phyloP scores from a whole-genome alignment of 2,888 invertebrate genomes.

The Cremastobaeus sp. region DNA sequence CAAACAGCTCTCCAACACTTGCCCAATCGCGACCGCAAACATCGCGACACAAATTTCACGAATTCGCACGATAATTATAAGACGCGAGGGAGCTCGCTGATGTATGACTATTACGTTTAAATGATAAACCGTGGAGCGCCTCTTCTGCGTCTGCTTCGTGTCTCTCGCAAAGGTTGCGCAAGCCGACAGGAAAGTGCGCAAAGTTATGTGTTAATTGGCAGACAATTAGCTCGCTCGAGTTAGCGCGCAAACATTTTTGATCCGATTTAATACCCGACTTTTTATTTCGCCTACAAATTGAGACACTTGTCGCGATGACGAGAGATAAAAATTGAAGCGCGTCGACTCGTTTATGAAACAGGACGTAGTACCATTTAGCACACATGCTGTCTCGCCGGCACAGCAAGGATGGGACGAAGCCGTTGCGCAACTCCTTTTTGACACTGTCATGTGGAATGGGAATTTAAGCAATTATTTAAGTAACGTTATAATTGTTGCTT shows the following conservation, averaged over 20 bases:
- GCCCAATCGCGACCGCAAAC: conserved; percentile 69
- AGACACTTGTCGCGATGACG: conserved; percentile 31
- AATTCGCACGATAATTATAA: conserved; percentile 73
- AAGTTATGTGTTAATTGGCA: conserved; percentile 66
- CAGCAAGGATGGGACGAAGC: not conserved
- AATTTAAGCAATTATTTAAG: no score
- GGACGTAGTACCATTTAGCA: not conserved
- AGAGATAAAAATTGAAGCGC: conserved; percentile 26
- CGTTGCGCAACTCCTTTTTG: not conserved
- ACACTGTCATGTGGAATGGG: conserved; percentile 1
- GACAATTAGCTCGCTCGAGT: conserved; percentile 67
- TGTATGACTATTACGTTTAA: conserved; percentile 69
- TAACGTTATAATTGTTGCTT: no score
- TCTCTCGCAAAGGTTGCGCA: conserved; percentile 58
- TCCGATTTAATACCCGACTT: conserved; percentile 26
- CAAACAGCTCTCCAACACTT: conserved; percentile 65
- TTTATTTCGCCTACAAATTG: conserved; percentile 31
- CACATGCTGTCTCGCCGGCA: not conserved
- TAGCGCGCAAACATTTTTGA: conserved; percentile 46
- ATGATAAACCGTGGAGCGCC: conserved; percentile 62
- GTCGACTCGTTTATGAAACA: conserved; percentile 9
- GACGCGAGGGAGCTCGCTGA: conserved; percentile 62
- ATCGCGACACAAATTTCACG: conserved; percentile 66
- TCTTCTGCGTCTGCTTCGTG: conserved; percentile 13
- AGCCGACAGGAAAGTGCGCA: conserved; percentile 54